Percentiles rank a stretch among this genome's conserved stretches.
phyloP scores from a whole-genome alignment of 2,113 vertebrate genomes.

The Chiloscyllium plagiosum region DNA sequence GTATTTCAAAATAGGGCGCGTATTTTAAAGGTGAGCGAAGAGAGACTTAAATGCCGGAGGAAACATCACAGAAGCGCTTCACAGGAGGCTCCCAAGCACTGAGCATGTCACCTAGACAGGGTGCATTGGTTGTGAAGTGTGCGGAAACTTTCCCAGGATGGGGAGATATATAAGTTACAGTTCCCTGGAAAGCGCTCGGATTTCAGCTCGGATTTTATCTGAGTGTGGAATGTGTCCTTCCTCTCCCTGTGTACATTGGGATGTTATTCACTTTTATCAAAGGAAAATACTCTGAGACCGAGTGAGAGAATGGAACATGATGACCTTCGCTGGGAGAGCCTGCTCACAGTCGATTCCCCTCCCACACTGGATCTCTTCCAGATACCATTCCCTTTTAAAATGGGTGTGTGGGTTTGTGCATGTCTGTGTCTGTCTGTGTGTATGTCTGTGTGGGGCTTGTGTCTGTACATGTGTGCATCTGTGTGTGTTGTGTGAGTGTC shows the following conservation, averaged over 20 bases:
- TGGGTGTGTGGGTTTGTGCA: not conserved
- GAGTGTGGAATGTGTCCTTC: not conserved
- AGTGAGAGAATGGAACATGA: not conserved
- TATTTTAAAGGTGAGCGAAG: too few relatives aligned
- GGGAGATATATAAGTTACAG: too few relatives aligned
- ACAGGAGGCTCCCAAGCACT: too few relatives aligned
- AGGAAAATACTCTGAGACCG: not conserved
- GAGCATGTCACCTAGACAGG: too few relatives aligned
- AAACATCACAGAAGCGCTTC: too few relatives aligned
- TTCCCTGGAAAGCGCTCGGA: not conserved
- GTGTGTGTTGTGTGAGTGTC: not conserved
- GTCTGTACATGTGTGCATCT: not conserved
- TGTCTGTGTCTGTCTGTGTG: not conserved
- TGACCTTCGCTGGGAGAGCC: not conserved
- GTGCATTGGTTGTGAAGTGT: too few relatives aligned
- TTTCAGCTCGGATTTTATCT: not conserved
- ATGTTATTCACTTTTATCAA: not conserved
- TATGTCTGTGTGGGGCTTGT: not conserved
- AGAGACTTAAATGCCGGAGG: too few relatives aligned
- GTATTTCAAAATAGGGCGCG: too few relatives aligned
- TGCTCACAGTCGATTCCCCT: not conserved
- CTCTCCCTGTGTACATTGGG: too few relatives aligned
- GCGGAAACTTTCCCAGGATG: too few relatives aligned
- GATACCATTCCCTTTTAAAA: too few relatives aligned
- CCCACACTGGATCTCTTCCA: not conserved